Evolutionary conservation across 2,888 invertebrate species (phyloP), one percentile per base, ranked within the genome.

Genomic region (Allophyes oxyacanthae): DNA sequence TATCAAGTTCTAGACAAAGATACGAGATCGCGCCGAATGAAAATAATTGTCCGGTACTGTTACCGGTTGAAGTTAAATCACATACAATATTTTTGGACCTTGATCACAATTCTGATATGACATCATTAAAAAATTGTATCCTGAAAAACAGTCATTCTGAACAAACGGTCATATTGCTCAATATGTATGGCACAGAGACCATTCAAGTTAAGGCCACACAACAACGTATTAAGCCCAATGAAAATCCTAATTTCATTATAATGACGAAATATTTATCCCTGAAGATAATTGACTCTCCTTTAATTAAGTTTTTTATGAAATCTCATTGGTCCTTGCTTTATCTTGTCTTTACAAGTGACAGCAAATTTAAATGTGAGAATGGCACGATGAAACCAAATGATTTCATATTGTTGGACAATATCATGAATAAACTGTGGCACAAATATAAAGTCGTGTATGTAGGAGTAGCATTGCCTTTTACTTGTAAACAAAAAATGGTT

Each of bases 401-500:
- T 9, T 67, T 72, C 25, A 30, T 32, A 5, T 13, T 52, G 2
- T 64, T 82, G 8, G 75, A 88, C 44, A 49, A 32, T 7, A 81
- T 82, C 50, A 69, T 87, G 34, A 86, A 86, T 49, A 50, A 56
- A 10, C 30, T 88, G 8, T 89, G 88, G 88, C 81, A 81, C 13
- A 71, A 45, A 45, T 75, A 73, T 57, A 69, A 64, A 50, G 70
- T 79, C 8, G 70, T 79, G 30, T 52, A 71, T 41, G 75, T 80
- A 1, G 54, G 76, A 25, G 44, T 85, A 0, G 62, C 65, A 40
- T 82, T 88, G 30, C 88, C 89, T 4, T 70, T 74, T 32, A 69
- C 77, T 2, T 88, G 88, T 48, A 77, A 82, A 41, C 25, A 72
- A 1, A 62, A 68, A 54, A 76, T 75, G 43, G 58, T 80, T 1